Percentiles rank a stretch among this genome's conserved stretches.
phyloP scores from a whole-genome alignment of 1,140 invertebrate genomes.

The Drosophila athabasca region DNA sequence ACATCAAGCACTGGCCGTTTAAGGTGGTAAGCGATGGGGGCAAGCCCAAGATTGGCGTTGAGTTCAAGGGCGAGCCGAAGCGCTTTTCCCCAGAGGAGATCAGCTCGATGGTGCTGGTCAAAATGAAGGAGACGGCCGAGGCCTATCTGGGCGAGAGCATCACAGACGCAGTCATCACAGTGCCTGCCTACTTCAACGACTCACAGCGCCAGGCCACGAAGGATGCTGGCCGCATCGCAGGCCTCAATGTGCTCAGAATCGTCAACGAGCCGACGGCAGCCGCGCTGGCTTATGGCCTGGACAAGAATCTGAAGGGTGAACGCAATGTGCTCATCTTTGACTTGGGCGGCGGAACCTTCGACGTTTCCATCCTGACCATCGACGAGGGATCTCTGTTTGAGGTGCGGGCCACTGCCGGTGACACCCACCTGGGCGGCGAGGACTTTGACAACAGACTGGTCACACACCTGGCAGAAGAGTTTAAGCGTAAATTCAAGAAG shows the following conservation, averaged over 20 bases:
- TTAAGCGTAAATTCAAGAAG: conserved; percentile 93
- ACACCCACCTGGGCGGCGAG: conserved; percentile 90
- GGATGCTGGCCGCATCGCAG: conserved; percentile 88
- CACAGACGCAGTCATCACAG: conserved; percentile 87
- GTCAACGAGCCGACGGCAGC: conserved; percentile 91
- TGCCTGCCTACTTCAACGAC: conserved; percentile 88
- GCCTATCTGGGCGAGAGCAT: conserved; percentile 89
- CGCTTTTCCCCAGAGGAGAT: conserved; percentile 91
- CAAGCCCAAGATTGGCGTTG: conserved; percentile 89
- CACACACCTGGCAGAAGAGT: conserved; percentile 90
- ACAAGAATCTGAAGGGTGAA: conserved; percentile 90
- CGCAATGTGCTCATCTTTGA: conserved; percentile 90
- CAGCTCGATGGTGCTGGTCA: conserved; percentile 90
- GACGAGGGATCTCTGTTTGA: conserved; percentile 92
- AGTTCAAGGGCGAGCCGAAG: conserved; percentile 90
- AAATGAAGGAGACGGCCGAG: conserved; percentile 93
- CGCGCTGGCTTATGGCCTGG: conserved; percentile 90
- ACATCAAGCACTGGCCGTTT: conserved; percentile 92
- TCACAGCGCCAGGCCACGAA: conserved; percentile 88
- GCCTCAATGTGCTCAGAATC: conserved; percentile 88
- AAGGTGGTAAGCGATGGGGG: conserved; percentile 87
- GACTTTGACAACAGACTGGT: conserved; percentile 93
- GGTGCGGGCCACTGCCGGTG: conserved; percentile 91
- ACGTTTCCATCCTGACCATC: conserved; percentile 94
- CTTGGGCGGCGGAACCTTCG: conserved; percentile 91